Evolutionary conservation across 2,888 invertebrate genomes (phyloP), one percentile per base, ranked within the genome.

Genomic region (Xestia c-nigrum): DNA sequence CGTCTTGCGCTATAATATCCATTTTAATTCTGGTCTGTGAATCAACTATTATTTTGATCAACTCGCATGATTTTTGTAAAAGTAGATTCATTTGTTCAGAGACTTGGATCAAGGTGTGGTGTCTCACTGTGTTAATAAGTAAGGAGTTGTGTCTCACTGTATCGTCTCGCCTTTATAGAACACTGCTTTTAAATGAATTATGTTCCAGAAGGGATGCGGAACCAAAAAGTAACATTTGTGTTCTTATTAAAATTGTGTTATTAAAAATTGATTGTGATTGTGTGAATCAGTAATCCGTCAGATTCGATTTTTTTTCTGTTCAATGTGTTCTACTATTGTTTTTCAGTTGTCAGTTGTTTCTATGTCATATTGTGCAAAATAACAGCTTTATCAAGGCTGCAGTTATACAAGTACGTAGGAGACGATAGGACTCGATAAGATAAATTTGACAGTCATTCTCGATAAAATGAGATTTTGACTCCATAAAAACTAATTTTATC

Each of bases 211-310:
- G n/a, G 66, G 73, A 77, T 78, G 78, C 31, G 72, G 80, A 77
- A 81, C 82, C 82, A 85, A 88, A 79, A 84, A 83, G 14, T 50
- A 61, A 68, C 46, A 70, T 80, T 82, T 79, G 74, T 80, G 64
- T 78, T 79, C 47, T 69, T 64, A 74, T 63, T 52, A 63, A 83
- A 79, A 21, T 66, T 81, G 80, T 82, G 78, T 88, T 80, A 38
- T 73, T 10, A n/a, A 67, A 76, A 85, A 68, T 38, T 79, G 5
- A 71, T 74, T 84, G 70, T 74, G 50, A 46, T 77, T 85, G 70
- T 74, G 55, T 80, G 68, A 66, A 80, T 80, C 67, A 78, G 65
- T 83, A 47, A 72, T 55, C 66, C 67, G 76, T 83, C 31, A 47
- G 52, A 64, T 24, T 47, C 38, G 68, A 31, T 47, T 80, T 83